These are phyloP conservation scores for Aphidius colemani DNA, from an alignment of 2,888 invertebrate genomes.

Conservation along the genomic window DNA sequence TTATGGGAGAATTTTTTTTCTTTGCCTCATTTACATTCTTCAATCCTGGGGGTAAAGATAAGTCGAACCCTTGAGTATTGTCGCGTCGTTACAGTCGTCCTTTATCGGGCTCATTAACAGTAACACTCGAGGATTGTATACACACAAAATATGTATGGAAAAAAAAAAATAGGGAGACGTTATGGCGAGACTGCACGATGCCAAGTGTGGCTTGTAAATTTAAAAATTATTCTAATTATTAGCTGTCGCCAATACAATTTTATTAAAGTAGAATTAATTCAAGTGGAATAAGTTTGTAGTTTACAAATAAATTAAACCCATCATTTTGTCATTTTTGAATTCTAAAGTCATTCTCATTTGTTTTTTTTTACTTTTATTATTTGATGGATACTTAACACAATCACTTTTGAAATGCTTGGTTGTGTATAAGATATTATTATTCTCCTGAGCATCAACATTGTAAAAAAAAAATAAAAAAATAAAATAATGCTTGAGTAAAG, in stretches of 20 bases:
- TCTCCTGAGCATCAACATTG: background rate
- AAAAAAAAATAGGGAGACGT: background rate
- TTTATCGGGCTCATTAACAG: slow-evolving; percentile 22
- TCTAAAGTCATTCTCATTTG: slow-evolving; percentile 3
- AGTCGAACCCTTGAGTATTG: slow-evolving; percentile 8
- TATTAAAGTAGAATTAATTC: background rate
- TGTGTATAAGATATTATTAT: slow-evolving; percentile 2
- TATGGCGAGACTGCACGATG: background rate
- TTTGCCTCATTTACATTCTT: background rate
- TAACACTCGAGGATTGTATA: background rate
- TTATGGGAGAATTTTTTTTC: no score
- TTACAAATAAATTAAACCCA: background rate
- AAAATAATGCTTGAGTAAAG: slow-evolving; percentile 1
- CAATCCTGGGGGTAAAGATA: slow-evolving; percentile 5
- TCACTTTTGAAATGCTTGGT: slow-evolving; percentile 2
- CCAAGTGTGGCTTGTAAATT: slow-evolving; percentile 23
- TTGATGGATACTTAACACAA: background rate
- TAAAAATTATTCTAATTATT: slow-evolving; percentile 22
- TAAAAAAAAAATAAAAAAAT: background rate
- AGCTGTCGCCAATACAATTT: no score
- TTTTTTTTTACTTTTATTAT: slow-evolving; percentile 3
- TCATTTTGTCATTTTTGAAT: background rate
- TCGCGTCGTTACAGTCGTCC: slow-evolving; percentile 14
- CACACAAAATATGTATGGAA: background rate
- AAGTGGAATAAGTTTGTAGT: background rate